Conservation (phyloP, 2,888 invertebrate genomes). For the Cryptophagus acutangulus region DNA sequence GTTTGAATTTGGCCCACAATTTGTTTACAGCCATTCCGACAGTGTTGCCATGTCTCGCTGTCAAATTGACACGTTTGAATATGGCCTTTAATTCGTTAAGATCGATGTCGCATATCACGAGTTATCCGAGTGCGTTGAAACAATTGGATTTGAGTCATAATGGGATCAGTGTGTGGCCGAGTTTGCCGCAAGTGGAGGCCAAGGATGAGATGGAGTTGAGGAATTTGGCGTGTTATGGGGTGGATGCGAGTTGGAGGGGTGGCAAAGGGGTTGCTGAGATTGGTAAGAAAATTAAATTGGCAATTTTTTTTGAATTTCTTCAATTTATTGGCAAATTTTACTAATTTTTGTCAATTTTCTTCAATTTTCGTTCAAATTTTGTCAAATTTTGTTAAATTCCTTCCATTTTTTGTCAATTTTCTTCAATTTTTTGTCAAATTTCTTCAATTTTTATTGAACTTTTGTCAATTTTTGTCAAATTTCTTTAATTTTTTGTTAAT, state of each 20-base stretch:
- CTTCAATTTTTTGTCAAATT: no score
- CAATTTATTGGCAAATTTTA: no score
- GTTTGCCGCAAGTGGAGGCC: constrained; percentile 65
- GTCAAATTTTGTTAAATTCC: no score
- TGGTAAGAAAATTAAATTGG: no score
- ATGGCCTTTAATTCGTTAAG: constrained; percentile 81
- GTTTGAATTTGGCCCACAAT: constrained; percentile 87
- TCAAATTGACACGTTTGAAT: constrained; percentile 79
- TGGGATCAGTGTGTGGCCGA: constrained; percentile 85
- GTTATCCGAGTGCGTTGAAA: constrained; percentile 83
- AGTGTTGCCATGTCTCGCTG: constrained; percentile 85
- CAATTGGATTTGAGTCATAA: constrained; percentile 92
- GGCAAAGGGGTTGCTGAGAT: constrained; percentile 18
- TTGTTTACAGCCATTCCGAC: constrained; percentile 82
- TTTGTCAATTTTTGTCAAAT: no score
- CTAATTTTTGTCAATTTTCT: no score
- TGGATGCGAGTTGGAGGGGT: constrained; percentile 31
- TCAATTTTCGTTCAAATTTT: no score
- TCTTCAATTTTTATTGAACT: no score
- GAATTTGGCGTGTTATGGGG: constrained; percentile 64
- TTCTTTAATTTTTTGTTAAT: no score
- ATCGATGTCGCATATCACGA: constrained; percentile 82
- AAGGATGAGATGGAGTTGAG: constrained; percentile 60
- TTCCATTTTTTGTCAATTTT: no score
- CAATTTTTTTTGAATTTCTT: no score